phyloP scores from a whole-genome alignment of 2,113 vertebrate genomes.

The Python bivittatus region DNA sequence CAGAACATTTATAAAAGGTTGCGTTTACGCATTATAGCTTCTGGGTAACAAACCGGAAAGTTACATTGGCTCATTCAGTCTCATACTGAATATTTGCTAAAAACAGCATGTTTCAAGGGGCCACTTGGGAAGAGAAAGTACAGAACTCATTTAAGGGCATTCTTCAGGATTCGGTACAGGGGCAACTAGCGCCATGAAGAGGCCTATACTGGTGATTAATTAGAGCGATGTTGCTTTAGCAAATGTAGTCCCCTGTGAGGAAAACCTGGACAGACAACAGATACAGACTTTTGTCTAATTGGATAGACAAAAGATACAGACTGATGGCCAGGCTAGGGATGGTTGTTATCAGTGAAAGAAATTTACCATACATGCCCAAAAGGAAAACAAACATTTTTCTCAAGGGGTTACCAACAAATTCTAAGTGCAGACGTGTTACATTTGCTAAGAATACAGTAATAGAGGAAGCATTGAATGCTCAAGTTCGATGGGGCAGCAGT shows the following conservation, averaged over 20 bases:
- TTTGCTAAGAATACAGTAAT: neutral
- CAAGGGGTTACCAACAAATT: neutral
- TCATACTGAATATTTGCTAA: neutral
- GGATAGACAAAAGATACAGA: neutral
- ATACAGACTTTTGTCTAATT: too few species aligned
- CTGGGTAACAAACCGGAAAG: neutral
- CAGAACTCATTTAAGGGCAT: neutral
- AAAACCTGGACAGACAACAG: neutral
- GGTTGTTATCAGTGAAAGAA: neutral
- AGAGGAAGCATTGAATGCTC: neutral
- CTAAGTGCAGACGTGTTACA: neutral
- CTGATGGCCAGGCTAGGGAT: neutral
- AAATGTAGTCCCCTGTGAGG: neutral
- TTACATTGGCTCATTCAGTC: rapidly evolving
- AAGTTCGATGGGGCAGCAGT: neutral
- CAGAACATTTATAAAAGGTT: neutral
- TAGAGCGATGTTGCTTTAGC: neutral
- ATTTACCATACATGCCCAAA: neutral
- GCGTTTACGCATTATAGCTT: neutral
- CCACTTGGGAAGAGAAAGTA: neutral
- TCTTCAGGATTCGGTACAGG: neutral
- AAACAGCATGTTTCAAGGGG: neutral
- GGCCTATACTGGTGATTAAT: neutral
- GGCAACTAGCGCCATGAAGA: neutral
- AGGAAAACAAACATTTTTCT: neutral